Evolutionary conservation across 2,113 vertebrate species (phyloP), one percentile per base, ranked within the genome.

Genomic region (Amblyornis subalaris): DNA sequence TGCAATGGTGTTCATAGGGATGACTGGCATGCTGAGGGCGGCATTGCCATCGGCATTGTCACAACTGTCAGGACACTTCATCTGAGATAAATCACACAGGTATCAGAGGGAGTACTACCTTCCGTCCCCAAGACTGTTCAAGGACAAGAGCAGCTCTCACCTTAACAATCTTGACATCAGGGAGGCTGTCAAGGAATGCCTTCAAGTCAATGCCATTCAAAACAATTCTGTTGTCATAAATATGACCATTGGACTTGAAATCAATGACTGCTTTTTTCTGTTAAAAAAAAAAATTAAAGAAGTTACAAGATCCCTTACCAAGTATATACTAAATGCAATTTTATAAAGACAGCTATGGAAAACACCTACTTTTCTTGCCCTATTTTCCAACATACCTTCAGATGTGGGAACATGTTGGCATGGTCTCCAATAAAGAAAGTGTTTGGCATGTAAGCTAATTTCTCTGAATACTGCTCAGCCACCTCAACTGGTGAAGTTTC

Each of bases 261-360:
- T 99, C 99, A 83, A 99, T 99, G 66, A 99, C 99, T n/a, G 99
- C 99, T 96, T 99, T 99, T 98, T 99, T 99, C 99, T 99, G 97
- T 84, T 14, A 55, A 54, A 57, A 93, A 81, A 82, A 71, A 35
- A 36, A 44, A 38, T 47, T 23, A 31, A 76, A 26, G 7, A 36
- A 54, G 28, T 67, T 66, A 86, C 31, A 93, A 81, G 6, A 82
- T 28, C n/a, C 11, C 18, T 60, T 75, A 36, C 4, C 19, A 85
- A 44, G n/a, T 36, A 44, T 15, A 6, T 0, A 61, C 2, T 25
- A 47, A 64, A 29, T 51, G 14, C 14, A 51, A 85, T n/a, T 89
- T 60, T 60, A 67, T 35, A 35, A 66, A 90, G 1, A 62, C 18
- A 87, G 40, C 14, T 61, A 58, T 2, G 10, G 55, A 70, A 48